Evolutionary conservation across 2,797 vertebrate species (phyloP), one percentile per base, ranked within the genome.

Genomic region (Tapirus indicus): DNA sequence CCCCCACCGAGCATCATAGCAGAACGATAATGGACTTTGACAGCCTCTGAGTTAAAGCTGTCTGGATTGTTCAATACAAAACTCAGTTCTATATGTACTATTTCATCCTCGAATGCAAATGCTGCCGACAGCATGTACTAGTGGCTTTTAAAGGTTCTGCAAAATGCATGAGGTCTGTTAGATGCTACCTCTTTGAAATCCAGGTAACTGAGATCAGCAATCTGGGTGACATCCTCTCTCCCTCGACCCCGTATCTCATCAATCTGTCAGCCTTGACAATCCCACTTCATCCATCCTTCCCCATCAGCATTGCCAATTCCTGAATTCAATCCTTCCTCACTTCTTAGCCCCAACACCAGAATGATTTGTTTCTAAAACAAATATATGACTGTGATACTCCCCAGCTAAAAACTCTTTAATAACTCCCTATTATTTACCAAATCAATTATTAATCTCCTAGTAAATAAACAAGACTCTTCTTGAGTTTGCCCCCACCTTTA

Each of bases 21-120:
- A 98, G 97, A 91, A 54, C 38, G 96, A n/a, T 97, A 64, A 97
- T 85, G 82, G 94, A 10, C 32, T 86, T 92, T 92, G 97, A 97
- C 84, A 98, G 87, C 47, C 56, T 94, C 95, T 86, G 83, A 96
- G 87, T 95, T 88, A 97, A 97, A 96, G 1, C 4, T 95, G 90
- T 90, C 80, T 62, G 5, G 16, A 38, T 77, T 41, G 35, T 54
- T 95, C 95, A 97, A 97, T 82, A 95, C 71, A 93, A 77, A 83
- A 93, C 10, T 88, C 95, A 97, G 38, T 44, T 84, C 44, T 92
- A 56, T 74, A 69, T 90, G 91, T 88, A 71, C 89, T 74, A 47
- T 97, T 97, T 98, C 84, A 97, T 93, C 68, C 64, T 86, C 69
- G 9, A 78, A 97, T 94, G 72, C 64, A 97, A 78, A 97, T 9